Conservation (phyloP, 2,797 vertebrate species). For the Peromyscus attwateri region DNA sequence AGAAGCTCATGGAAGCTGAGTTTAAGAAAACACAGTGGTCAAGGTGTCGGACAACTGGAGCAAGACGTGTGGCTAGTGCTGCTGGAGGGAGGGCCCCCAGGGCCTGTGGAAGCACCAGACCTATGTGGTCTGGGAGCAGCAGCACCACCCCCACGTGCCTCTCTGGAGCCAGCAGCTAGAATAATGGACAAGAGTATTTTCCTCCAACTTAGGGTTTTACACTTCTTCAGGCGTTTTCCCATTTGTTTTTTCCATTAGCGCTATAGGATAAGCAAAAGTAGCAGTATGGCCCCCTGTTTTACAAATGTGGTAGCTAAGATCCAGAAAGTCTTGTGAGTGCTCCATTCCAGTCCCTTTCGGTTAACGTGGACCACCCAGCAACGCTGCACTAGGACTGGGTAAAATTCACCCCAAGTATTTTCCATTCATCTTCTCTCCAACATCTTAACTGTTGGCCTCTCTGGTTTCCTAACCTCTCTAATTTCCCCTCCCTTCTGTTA, state of each 20-base stretch:
- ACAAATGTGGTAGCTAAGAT: conserved; percentile 7
- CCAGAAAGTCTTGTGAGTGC: not conserved
- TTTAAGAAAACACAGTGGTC: conserved; percentile 55
- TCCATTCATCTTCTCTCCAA: not conserved
- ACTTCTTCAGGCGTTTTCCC: conserved; percentile 10
- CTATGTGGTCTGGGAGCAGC: not conserved
- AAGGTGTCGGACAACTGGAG: conserved; percentile 11
- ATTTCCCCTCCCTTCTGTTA: not conserved
- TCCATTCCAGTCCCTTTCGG: conserved; percentile 9
- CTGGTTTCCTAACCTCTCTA: not conserved
- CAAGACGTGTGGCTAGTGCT: not conserved
- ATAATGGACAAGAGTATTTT: not conserved
- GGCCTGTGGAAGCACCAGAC: not conserved
- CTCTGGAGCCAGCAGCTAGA: conserved; percentile 22
- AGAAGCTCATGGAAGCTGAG: conserved; percentile 29
- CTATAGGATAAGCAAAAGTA: not conserved
- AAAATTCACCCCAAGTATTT: not conserved
- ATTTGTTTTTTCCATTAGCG: not conserved
- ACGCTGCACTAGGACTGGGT: not conserved
- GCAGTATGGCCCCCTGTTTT: not conserved
- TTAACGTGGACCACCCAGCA: conserved; percentile 30
- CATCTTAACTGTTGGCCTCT: not conserved
- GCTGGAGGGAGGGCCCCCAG: not conserved
- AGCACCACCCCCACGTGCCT: not conserved
- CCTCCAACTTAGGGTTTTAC: not conserved